Evolutionary conservation across 1,140 invertebrate species (phyloP).

Genomic region (Ylistrum balloti): DNA sequence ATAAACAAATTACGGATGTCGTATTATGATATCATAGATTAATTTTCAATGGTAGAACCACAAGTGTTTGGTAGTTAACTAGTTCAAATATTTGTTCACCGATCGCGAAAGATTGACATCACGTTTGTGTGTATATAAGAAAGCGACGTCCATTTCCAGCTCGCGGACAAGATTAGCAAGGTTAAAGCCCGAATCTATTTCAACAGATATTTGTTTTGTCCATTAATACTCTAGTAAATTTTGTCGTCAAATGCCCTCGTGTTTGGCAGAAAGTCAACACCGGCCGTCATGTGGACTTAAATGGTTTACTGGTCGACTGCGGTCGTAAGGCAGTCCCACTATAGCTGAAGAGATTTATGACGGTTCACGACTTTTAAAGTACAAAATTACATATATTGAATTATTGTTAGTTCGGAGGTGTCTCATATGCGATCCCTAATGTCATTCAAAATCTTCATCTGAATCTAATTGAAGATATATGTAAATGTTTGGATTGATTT

Average conservation of each 20-base stretch:
- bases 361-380: slow-evolving; percentile 33
- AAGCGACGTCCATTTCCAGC: not conserved
- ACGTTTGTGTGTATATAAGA: not conserved
- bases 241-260: not conserved
- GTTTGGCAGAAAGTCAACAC: not conserved
- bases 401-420: slow-evolving; percentile 25
- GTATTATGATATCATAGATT: not conserved
- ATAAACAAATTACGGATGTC: slow-evolving; percentile 35
- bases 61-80: slow-evolving; percentile 29
- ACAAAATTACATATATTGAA: slow-evolving; percentile 36
- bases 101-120: not conserved
- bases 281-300: not conserved
- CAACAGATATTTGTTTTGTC: slow-evolving; percentile 20
- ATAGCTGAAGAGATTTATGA: not conserved
- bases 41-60: not conserved
- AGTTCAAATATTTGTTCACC: slow-evolving; percentile 7
- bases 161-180: not conserved
- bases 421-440: not conserved
- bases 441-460: not conserved
- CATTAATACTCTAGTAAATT: slow-evolving; percentile 35
- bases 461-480: not conserved
- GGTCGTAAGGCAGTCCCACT: not conserved
- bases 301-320: not conserved
- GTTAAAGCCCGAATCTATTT: slow-evolving; percentile 38
- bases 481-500: not conserved